Evolutionary conservation across 1,140 invertebrate genomes (phyloP).

Genomic region (silkworm (Bombyx mori)): ASM3026992v2 NC_085116.1:7917501-7918000

Average conservation of each 20-base stretch:
- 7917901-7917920: no score
- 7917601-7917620: conserved; percentile 44
- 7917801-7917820: conserved; percentile 32
- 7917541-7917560: conserved; percentile 63
- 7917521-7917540: conserved; percentile 49
- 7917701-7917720: conserved; percentile 63
- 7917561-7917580: conserved; percentile 66
- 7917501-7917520: conserved; percentile 54
- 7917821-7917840: conserved; percentile 13
- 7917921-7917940: no score
- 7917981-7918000: no score
- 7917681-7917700: conserved; percentile 65
- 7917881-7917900: no score
- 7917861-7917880: conserved; percentile 8
- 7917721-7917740: conserved; percentile 64
- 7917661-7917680: conserved; percentile 66
- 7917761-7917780: conserved; percentile 55
- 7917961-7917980: no score
- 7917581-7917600: conserved; percentile 51
- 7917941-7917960: no score
- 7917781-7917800: conserved; percentile 30
- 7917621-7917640: conserved; percentile 39
- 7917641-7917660: conserved; percentile 62
- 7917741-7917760: conserved; percentile 55
- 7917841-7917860: conserved; percentile 1